Conservation (phyloP, 2,113 vertebrate species). For the Scytalopus superciliaris region DNA sequence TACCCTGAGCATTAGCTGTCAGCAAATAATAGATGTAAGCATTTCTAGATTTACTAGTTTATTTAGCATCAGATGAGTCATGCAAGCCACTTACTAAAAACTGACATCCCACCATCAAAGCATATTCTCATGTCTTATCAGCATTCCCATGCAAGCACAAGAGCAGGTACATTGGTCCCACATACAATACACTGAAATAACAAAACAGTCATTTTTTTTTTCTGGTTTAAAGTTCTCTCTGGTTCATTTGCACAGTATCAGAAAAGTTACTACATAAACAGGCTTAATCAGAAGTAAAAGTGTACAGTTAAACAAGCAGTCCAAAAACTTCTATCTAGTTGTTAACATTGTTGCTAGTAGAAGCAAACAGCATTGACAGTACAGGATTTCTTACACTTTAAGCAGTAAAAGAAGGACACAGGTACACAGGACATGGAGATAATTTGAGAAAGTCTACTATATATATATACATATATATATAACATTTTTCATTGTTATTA, state of each 20-base stretch:
- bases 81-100: slow-evolving; percentile 55
- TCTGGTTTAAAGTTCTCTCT: not conserved
- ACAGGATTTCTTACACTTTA: not conserved
- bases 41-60: slow-evolving; percentile 37
- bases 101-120: slow-evolving; percentile 16
- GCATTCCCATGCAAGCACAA: not conserved
- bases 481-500: not conserved
- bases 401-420: not conserved
- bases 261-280: not conserved
- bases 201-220: not conserved
- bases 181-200: not conserved
- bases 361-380: not conserved
- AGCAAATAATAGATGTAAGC: slow-evolving; percentile 35
- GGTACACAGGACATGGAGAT: not conserved
- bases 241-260: not conserved
- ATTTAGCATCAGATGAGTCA: slow-evolving; percentile 65
- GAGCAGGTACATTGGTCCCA: not conserved
- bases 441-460: not conserved
- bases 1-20: not conserved
- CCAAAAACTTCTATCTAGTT: not conserved
- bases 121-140: slow-evolving; percentile 3
- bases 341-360: not conserved
- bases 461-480: not conserved
- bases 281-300: not conserved
- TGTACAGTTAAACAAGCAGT: not conserved